These are phyloP conservation scores for Drosophila asahinai DNA, from an alignment of 1,140 invertebrate species.

Conservation along the genomic window DNA sequence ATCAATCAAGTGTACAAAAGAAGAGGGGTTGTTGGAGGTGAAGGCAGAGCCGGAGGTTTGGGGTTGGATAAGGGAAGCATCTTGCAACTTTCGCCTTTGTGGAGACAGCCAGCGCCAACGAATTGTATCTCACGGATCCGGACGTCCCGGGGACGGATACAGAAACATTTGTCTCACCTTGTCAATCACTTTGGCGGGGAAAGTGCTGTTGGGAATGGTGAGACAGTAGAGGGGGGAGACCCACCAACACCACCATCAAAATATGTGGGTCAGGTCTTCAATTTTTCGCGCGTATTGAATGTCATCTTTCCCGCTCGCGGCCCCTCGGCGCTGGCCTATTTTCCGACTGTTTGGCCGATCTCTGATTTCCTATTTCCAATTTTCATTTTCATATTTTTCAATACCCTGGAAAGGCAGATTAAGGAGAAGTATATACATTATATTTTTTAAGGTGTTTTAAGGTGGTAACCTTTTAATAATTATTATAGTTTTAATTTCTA, in stretches of 20 bases:
- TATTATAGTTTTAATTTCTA: too few relatives aligned
- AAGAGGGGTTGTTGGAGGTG: not conserved
- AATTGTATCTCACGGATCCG: slow-evolving; percentile 41
- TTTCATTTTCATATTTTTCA: slow-evolving; percentile 19
- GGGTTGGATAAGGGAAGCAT: slow-evolving; percentile 26
- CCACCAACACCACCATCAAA: not conserved
- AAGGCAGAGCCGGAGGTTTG: not conserved
- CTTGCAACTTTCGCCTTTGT: slow-evolving; percentile 45
- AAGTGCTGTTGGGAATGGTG: not conserved
- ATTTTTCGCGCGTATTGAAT: slow-evolving; percentile 40
- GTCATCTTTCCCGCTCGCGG: slow-evolving; percentile 19
- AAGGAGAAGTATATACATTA: not conserved
- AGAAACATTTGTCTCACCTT: slow-evolving; percentile 57
- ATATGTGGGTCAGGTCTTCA: slow-evolving; percentile 41
- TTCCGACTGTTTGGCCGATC: slow-evolving; percentile 30
- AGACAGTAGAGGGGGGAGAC: not conserved
- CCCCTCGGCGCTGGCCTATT: slow-evolving; percentile 19
- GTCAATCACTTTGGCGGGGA: slow-evolving; percentile 51
- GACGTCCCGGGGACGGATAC: slow-evolving; percentile 11
- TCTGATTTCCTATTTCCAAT: slow-evolving; percentile 42
- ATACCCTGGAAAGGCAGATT: not conserved
- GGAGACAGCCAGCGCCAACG: slow-evolving; percentile 26
- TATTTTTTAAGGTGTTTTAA: not conserved
- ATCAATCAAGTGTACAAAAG: slow-evolving; percentile 69
- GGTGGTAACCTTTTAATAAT: not conserved